Conservation (phyloP, 2,888 invertebrate species). For the Disparrhopalites patrizii region DNA sequence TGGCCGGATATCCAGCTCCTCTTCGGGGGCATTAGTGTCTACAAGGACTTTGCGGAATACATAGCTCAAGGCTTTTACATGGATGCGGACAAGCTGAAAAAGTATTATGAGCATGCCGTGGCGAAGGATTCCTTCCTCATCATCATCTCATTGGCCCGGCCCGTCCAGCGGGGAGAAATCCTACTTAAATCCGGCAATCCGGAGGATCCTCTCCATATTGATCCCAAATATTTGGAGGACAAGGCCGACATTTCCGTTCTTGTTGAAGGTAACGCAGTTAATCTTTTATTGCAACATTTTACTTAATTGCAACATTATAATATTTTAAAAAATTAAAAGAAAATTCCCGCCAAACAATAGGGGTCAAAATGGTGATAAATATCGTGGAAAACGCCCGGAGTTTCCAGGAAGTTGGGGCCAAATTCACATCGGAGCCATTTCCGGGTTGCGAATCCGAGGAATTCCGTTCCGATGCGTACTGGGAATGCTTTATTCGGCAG, state of each 20-base stretch:
- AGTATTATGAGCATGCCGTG: constrained; percentile 37
- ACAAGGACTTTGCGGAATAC: constrained; percentile 33
- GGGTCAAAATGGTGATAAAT: constrained; percentile 27
- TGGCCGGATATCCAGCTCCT: constrained; percentile 45
- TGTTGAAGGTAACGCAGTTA: constrained; percentile 35
- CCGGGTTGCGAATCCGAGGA: constrained; percentile 39
- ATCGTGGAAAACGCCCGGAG: constrained; percentile 39
- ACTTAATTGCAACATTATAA: too few relatives aligned
- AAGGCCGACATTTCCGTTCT: constrained; percentile 35
- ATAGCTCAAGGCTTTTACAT: constrained; percentile 40
- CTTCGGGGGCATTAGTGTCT: constrained; percentile 31
- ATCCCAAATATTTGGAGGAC: constrained; percentile 44
- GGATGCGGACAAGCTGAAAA: constrained; percentile 25
- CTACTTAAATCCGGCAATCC: constrained; percentile 31
- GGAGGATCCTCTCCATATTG: constrained; percentile 34
- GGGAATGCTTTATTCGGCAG: constrained; percentile 37
- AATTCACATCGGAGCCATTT: constrained; percentile 22
- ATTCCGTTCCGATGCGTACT: constrained; percentile 39
- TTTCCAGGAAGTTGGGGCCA: constrained; percentile 30
- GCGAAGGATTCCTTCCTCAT: constrained; percentile 44
- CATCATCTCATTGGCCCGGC: constrained; percentile 38
- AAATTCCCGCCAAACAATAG: not conserved
- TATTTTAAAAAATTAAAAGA: too few relatives aligned
- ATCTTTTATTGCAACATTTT: not conserved
- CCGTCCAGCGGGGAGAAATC: constrained; percentile 36